Conservation (phyloP, 2,113 vertebrate genomes). For the Myotis yumanensis region DNA sequence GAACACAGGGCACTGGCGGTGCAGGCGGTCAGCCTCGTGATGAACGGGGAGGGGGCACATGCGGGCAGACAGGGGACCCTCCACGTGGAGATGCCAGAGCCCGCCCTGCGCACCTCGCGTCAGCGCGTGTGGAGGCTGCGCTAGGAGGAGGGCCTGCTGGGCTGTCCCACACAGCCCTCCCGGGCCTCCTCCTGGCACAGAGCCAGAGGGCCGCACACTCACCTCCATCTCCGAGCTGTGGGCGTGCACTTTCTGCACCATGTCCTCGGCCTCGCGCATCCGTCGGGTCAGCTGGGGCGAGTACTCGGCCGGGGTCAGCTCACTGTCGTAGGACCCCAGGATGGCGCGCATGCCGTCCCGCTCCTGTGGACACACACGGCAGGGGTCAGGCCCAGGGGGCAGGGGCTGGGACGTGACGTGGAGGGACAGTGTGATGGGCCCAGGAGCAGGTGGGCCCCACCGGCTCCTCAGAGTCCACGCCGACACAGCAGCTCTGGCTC, state of each 20-base stretch:
- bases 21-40: conserved; percentile 60
- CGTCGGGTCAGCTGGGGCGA: conserved; percentile 91
- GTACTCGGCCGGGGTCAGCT: conserved; percentile 89
- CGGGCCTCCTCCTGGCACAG: too few relatives aligned
- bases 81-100: conserved; percentile 67
- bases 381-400: not conserved
- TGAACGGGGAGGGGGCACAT: conserved; percentile 71
- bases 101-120: conserved; percentile 76
- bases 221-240: conserved; percentile 94
- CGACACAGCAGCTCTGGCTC: too few relatives aligned
- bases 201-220: not conserved
- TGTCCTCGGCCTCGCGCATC: conserved; percentile 92
- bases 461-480: not conserved
- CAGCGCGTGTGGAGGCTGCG: conserved; percentile 26
- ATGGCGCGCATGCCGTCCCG: conserved; percentile 95
- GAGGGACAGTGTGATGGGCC: not conserved
- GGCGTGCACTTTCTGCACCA: conserved; percentile 90
- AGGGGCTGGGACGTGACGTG: rapidly evolving
- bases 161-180: too few relatives aligned
- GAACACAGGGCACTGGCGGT: conserved; percentile 68
- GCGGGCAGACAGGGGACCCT: conserved; percentile 72
- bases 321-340: conserved; percentile 94
- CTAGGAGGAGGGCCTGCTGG: too few relatives aligned
- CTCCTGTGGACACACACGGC: conserved; percentile 85
- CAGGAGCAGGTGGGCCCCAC: too few relatives aligned